These are phyloP conservation scores for Oryzias sinensis DNA, from an alignment of 2,797 vertebrate genomes.

Conservation along the genomic window DNA sequence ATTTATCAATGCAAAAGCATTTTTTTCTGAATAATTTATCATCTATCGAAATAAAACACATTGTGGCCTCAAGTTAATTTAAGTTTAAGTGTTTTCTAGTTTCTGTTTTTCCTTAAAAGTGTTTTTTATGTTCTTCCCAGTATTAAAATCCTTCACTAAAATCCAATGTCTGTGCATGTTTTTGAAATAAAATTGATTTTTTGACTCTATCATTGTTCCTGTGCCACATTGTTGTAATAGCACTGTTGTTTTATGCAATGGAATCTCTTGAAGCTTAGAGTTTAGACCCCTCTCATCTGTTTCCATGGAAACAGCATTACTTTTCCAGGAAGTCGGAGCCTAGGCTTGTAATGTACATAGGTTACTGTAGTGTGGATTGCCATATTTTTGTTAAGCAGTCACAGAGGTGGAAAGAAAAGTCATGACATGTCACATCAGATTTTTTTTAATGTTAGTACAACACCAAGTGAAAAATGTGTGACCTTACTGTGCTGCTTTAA, in stretches of 20 bases:
- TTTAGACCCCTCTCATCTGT: constrained; percentile 53
- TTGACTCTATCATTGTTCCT: constrained; percentile 39
- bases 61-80: constrained; percentile 21
- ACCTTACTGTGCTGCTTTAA: neutral
- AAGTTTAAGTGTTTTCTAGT: neutral
- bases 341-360: constrained; percentile 40
- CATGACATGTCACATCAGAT: neutral
- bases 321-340: constrained; percentile 46
- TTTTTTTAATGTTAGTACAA: neutral
- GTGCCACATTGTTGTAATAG: constrained; percentile 35
- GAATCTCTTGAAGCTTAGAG: constrained; percentile 44
- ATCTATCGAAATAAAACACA: constrained; percentile 34
- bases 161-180: constrained; percentile 27
- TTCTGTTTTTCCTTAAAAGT: neutral
- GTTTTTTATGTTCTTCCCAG: neutral
- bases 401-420: neutral
- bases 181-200: constrained; percentile 45
- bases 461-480: neutral
- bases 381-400: constrained; percentile 9
- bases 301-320: constrained; percentile 70
- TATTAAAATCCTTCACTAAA: constrained; percentile 1
- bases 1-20: constrained; percentile 28
- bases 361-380: constrained; percentile 39
- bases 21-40: constrained; percentile 49
- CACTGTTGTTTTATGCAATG: constrained; percentile 51